Conservation (phyloP, 2,888 invertebrate genomes). For the Folsomia candida region DNA sequence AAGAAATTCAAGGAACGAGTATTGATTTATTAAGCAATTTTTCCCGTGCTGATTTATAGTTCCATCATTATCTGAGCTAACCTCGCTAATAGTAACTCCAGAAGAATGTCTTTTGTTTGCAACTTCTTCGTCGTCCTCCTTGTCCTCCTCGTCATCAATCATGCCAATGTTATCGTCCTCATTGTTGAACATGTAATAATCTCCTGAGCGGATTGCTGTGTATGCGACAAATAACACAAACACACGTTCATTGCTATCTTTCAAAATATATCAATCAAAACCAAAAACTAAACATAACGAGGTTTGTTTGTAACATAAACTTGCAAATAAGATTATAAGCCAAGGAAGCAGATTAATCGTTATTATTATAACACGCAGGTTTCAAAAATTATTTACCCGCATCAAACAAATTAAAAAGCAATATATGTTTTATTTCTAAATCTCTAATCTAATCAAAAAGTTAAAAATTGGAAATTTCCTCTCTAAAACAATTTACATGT, state of each 20-base stretch:
- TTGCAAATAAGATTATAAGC: neutral
- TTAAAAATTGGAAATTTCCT: neutral
- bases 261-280: neutral
- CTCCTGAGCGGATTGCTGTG: slow-evolving; percentile 93
- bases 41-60: slow-evolving; percentile 2
- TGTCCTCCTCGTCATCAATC: slow-evolving; percentile 56
- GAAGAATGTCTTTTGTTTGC: slow-evolving; percentile 40
- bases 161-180: slow-evolving; percentile 56
- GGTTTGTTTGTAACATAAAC: neutral
- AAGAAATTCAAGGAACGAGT: slow-evolving; percentile 4
- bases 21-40: no score
- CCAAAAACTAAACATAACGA: neutral
- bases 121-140: slow-evolving; percentile 58
- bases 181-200: slow-evolving; percentile 94
- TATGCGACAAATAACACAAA: slow-evolving; percentile 8
- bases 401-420: no score
- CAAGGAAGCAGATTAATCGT: neutral
- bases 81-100: slow-evolving; percentile 55
- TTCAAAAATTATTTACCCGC: no score
- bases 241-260: neutral
- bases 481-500: slow-evolving; percentile 67
- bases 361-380: slow-evolving; percentile 14
- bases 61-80: no score
- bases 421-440: no score
- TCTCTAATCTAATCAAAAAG: neutral